Percentiles rank a stretch among this genome's conserved stretches.
Conservation (phyloP, 2,113 vertebrate species). For the Paradoxurus hermaphroditus region DNA sequence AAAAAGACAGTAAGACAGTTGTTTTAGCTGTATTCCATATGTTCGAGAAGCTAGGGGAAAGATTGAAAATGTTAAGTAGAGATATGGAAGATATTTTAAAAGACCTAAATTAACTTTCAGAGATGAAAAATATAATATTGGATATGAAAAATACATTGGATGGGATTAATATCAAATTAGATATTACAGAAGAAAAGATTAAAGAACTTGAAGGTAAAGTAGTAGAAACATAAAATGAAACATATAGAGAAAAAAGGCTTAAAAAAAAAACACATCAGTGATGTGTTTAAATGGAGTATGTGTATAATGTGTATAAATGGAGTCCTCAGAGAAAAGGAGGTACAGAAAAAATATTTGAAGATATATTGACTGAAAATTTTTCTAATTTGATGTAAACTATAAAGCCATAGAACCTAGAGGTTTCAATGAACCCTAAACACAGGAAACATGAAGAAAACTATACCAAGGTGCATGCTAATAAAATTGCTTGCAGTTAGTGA, state of each 20-base stretch:
- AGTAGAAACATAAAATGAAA: not conserved
- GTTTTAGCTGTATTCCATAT: not conserved
- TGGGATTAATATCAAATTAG: not conserved
- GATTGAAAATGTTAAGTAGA: not conserved
- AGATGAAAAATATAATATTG: not conserved
- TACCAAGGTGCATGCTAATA: not conserved
- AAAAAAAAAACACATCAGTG: not conserved
- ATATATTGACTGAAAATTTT: not conserved
- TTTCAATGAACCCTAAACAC: not conserved
- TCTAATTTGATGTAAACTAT: not conserved
- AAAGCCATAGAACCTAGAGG: not conserved
- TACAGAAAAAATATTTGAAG: not conserved
- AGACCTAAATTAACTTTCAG: not conserved
- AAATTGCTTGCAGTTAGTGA: not conserved
- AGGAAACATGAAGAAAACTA: not conserved
- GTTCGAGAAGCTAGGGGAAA: not conserved
- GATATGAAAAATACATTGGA: slow-evolving; percentile 1
- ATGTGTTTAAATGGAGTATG: not conserved
- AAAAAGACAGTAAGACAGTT: not conserved
- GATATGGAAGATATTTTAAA: not conserved
- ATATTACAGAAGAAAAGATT: not conserved
- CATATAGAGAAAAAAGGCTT: not conserved
- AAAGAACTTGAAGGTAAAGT: not conserved
- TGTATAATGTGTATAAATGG: not conserved
- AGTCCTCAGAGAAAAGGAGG: not conserved